Conservation (phyloP, 2,888 invertebrate genomes). For the Girardia tigrina region DNA sequence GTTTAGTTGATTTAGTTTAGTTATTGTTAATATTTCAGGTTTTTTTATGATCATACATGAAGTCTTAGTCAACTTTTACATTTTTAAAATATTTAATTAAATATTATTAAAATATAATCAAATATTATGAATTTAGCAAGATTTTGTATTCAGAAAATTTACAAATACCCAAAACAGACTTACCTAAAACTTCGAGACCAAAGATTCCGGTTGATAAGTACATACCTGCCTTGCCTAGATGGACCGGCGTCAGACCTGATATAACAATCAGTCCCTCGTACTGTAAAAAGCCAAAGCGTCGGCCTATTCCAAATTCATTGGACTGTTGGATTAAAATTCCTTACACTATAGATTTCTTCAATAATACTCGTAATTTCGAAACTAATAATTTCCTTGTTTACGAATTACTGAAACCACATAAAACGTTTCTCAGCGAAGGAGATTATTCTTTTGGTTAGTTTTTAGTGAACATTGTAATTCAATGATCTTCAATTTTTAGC, state of each 20-base stretch:
- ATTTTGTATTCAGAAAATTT: neutral
- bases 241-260: neutral
- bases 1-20: too few relatives aligned
- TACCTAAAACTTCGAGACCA: neutral
- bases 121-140: neutral
- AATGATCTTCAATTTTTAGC: neutral
- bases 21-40: too few relatives aligned
- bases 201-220: too few relatives aligned
- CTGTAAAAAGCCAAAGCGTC: neutral
- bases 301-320: neutral
- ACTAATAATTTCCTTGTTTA: neutral
- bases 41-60: too few relatives aligned
- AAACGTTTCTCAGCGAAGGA: neutral
- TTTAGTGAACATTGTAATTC: neutral
- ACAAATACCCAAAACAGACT: neutral
- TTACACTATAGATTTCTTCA: neutral
- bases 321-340: neutral
- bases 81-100: neutral
- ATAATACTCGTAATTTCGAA: conserved; percentile 18
- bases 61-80: too few relatives aligned
- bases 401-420: neutral
- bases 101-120: neutral
- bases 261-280: neutral
- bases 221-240: neutral
- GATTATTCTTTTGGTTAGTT: neutral